These are phyloP conservation scores for Cricetomys ansorgei DNA, from an alignment of 2,113 vertebrate species.

Conservation along the genomic window DNA sequence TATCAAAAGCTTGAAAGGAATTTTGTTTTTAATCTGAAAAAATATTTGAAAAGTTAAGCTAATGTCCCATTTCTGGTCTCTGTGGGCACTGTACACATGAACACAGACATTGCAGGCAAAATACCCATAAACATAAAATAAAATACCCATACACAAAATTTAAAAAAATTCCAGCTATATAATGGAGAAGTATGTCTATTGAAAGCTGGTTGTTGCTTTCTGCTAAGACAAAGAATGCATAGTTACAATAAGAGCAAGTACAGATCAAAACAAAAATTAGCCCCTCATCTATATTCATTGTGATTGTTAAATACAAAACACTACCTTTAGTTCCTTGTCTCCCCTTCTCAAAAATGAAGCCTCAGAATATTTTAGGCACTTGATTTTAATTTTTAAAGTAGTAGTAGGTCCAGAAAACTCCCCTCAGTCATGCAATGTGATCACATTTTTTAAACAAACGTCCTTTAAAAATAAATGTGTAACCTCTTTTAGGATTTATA, in stretches of 20 bases:
- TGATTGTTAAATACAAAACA: background rate
- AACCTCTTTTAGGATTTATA: background rate
- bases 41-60: background rate
- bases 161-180: background rate
- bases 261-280: background rate
- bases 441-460: background rate
- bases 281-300: background rate
- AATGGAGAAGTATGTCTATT: background rate
- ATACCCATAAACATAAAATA: background rate
- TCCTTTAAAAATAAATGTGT: background rate
- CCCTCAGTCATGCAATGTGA: background rate
- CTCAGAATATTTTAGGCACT: background rate
- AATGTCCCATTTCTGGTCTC: background rate
- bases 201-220: background rate
- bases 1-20: background rate
- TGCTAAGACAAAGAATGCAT: background rate
- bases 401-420: background rate
- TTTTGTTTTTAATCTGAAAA: background rate
- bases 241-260: background rate
- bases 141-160: background rate
- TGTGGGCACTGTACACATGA: background rate
- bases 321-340: background rate
- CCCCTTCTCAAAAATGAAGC: background rate
- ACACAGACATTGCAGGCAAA: background rate
- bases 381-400: background rate